Evolutionary conservation across 1,140 invertebrate species (phyloP), one percentile per base, ranked within the genome.

Genomic region (Mactra quadrangularis): DNA sequence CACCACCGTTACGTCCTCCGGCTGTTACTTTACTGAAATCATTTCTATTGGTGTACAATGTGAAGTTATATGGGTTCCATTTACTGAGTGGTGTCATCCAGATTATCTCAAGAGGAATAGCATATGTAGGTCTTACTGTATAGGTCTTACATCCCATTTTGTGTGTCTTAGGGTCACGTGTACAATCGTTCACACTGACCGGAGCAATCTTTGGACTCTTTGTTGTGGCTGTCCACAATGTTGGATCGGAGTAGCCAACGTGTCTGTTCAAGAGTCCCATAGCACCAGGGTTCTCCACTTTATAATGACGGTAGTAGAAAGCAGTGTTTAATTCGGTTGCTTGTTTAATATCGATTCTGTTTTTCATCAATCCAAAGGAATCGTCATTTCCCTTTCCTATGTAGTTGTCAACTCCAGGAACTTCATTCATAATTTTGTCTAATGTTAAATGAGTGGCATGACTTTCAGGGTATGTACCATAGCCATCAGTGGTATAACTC

Each of bases 351-450:
- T 64, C 55, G 7, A 82, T 45, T 68, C 83, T 77, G 33, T 82
- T 62, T 19, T 76, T 53, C 0, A 41, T 22, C 47, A 71, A 52
- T 3, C 85, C 87, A 77, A 87, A 90, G 13, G 83, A 33, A 19
- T 86, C 71, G 50, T 90, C 89, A 9, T 31, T 77, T 15, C 89
- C 13, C 17, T 86, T 55, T 31, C 86, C 88, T 7, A 19, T 64
- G 79, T 90, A 90, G 75, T 90, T 90, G 78, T 90, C 89, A 35
- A 86, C 85, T 0, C 90, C 90, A 19, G 90, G 90, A 35, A 91
- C 86, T 76, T 91, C 85, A 1, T 59, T 25, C 89, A 91, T 90
- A 19, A 90, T 27, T 4, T 82, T 15, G 77, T 91, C 90, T 15
- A 91, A 68, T 15, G 85, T 47, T 9, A 38, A 57, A n/a, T 76